phyloP scores from a whole-genome alignment of 2,888 invertebrate species.

The Creontiades dilutus region DNA sequence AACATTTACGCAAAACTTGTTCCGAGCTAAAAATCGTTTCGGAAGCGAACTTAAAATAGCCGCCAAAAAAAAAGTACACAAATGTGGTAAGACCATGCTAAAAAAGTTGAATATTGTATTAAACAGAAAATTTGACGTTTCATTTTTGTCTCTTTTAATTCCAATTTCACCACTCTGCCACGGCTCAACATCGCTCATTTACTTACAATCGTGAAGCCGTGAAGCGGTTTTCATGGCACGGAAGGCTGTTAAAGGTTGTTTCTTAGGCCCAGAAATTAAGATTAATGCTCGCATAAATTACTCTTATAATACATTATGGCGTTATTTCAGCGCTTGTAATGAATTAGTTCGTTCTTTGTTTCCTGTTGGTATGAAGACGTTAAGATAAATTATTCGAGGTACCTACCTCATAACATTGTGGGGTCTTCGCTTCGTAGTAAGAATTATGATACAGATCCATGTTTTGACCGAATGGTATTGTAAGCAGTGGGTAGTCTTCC shows the following conservation, averaged over 20 bases:
- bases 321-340: background rate
- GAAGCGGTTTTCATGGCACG: background rate
- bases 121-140: too few relatives aligned
- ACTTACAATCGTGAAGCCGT: background rate
- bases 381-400: constrained; percentile 11
- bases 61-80: too few relatives aligned
- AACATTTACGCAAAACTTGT: too few relatives aligned
- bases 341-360: constrained; percentile 9
- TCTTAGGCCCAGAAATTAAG: background rate
- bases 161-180: background rate
- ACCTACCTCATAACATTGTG: background rate
- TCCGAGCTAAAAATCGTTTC: too few relatives aligned
- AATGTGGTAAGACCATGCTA: too few relatives aligned
- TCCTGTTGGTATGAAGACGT: background rate
- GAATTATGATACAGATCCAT: too few relatives aligned
- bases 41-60: too few relatives aligned
- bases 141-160: too few relatives aligned
- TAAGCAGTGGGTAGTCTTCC: too few relatives aligned
- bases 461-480: background rate
- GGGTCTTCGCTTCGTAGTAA: background rate
- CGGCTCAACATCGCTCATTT: background rate
- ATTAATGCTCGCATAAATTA: constrained; percentile 20
- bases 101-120: too few relatives aligned
- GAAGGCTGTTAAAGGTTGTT: constrained; percentile 2
- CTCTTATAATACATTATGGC: background rate